A percentile compares a stretch with the other conserved stretches of the same genome.
These are phyloP conservation scores for Temnothorax rugatulus DNA, from an alignment of 2,888 invertebrate genomes.

Conservation along the genomic window DNA sequence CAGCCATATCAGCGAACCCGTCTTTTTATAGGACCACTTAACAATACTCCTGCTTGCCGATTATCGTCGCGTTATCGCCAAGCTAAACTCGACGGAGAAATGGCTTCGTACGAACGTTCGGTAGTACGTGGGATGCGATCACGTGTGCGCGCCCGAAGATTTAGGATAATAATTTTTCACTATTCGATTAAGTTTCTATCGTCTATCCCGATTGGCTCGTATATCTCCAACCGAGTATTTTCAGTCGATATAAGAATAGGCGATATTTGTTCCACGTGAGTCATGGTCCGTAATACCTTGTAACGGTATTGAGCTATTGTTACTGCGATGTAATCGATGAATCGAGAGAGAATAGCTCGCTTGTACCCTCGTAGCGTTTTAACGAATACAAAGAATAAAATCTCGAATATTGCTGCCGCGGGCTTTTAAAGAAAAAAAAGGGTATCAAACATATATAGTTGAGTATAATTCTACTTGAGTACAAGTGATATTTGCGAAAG, in stretches of 20 bases:
- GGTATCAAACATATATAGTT: neutral
- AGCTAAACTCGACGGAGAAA: constrained; percentile 35
- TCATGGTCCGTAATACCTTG: constrained; percentile 50
- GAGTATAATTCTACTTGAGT: neutral
- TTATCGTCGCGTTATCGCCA: constrained; percentile 63
- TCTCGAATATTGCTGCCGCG: constrained; percentile 1
- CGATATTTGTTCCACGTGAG: constrained; percentile 55
- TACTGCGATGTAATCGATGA: constrained; percentile 52
- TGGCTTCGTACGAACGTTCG: constrained; percentile 1
- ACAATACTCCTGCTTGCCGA: constrained; percentile 59
- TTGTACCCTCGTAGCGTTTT: constrained; percentile 20
- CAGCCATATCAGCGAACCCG: constrained; percentile 54
- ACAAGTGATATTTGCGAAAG: neutral
- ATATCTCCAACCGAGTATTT: constrained; percentile 45
- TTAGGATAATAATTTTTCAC: constrained; percentile 57
- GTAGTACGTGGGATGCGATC: constrained; percentile 27
- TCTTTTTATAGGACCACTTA: constrained; percentile 66
- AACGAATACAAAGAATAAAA: constrained; percentile 36
- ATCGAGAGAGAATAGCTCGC: constrained; percentile 26
- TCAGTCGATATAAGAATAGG: constrained; percentile 54
- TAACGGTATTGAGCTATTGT: constrained; percentile 54
- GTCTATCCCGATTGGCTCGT: constrained; percentile 55
- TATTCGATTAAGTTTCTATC: constrained; percentile 58
- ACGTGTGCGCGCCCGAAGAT: constrained; percentile 31
- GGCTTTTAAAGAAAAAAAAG: neutral